A percentile compares a stretch with the other conserved stretches of the same genome.
Evolutionary conservation across 1,140 invertebrate genomes (phyloP).

Genomic region (Dryas iulia): DNA sequence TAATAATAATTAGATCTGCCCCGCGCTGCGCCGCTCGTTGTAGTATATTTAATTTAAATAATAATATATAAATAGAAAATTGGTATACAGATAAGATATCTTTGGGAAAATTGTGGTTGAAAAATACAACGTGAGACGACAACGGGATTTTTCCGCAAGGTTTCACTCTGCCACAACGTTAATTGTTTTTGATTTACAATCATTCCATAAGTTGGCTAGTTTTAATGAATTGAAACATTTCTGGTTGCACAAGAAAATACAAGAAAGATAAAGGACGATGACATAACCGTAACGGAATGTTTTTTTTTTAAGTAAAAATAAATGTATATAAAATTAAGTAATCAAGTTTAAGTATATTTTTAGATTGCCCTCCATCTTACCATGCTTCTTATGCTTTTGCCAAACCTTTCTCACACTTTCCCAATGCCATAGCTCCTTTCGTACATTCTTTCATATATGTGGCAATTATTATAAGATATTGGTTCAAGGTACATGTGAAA

Average conservation of each 20-base stretch:
- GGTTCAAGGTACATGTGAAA: neutral
- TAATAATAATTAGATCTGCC: too few relatives aligned
- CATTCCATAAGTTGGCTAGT: too few relatives aligned
- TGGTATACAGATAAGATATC: too few relatives aligned
- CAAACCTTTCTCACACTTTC: neutral
- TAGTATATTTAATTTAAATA: too few relatives aligned
- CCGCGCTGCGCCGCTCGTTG: too few relatives aligned
- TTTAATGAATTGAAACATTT: too few relatives aligned
- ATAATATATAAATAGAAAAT: too few relatives aligned
- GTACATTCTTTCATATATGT: neutral
- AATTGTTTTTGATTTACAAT: too few relatives aligned
- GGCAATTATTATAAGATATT: neutral
- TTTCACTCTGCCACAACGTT: too few relatives aligned
- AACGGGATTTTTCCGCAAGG: too few relatives aligned
- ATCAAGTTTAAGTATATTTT: neutral
- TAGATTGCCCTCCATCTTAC: neutral
- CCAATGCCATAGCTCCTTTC: neutral
- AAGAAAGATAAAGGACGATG: neutral
- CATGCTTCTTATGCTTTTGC: neutral
- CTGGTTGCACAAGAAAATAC: neutral
- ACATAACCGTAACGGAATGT: neutral
- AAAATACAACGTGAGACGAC: too few relatives aligned
- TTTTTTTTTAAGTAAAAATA: neutral
- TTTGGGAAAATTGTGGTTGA: too few relatives aligned
- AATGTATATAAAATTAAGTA: neutral